Conservation (phyloP, 2,888 invertebrate species). For the Theretra japonica region DNA sequence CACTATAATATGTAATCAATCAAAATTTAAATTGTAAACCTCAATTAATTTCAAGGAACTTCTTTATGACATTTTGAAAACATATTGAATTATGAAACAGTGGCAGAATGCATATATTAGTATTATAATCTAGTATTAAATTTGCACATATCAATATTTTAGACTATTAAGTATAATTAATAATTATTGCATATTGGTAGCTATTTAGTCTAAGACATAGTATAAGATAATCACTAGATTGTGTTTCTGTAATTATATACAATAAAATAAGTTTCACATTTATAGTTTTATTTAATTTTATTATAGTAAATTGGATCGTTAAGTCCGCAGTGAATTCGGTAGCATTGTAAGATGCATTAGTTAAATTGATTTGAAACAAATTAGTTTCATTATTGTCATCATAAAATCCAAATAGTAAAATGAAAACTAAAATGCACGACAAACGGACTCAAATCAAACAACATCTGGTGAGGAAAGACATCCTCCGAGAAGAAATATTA, state of each 20-base stretch:
- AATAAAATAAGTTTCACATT: slow-evolving; percentile 6
- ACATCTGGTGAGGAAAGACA: too few relatives aligned
- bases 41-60: too few relatives aligned
- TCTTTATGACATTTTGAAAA: too few relatives aligned
- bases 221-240: slow-evolving; percentile 5
- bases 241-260: slow-evolving; percentile 15
- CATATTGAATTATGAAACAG: background rate
- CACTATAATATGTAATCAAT: too few relatives aligned
- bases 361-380: too few relatives aligned
- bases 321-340: background rate
- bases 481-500: too few relatives aligned
- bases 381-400: too few relatives aligned
- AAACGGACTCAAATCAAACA: too few relatives aligned
- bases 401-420: too few relatives aligned
- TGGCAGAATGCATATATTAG: slow-evolving; percentile 3
- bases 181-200: background rate
- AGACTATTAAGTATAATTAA: slow-evolving; percentile 16
- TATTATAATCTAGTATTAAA: background rate
- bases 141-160: slow-evolving; percentile 24
- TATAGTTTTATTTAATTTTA: slow-evolving; percentile 4
- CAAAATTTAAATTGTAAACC: too few relatives aligned
- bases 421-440: too few relatives aligned
- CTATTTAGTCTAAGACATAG: slow-evolving; percentile 12
- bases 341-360: background rate
- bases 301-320: background rate